Conservation (phyloP, 1,140 invertebrate species). For the Saccostrea cuccullata region DNA sequence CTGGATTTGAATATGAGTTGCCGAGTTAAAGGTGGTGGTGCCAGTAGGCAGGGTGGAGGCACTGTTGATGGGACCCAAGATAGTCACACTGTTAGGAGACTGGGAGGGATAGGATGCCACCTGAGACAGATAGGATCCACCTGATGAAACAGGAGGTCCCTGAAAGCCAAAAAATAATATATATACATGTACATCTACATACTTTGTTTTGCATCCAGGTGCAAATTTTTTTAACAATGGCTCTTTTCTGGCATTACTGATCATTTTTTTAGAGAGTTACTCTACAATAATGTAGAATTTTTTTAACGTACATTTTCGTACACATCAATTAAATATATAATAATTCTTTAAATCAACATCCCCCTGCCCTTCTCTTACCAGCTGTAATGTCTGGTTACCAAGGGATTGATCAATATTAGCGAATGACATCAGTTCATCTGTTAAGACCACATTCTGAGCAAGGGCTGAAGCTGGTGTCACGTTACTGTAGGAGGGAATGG, state of each 20-base stretch:
- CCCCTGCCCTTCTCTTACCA: slow-evolving; percentile 62
- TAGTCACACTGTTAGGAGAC: slow-evolving; percentile 65
- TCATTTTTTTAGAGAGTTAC: too few relatives aligned
- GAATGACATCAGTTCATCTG: slow-evolving; percentile 76
- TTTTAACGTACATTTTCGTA: too few relatives aligned
- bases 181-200: too few relatives aligned
- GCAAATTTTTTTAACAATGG: too few relatives aligned
- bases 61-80: slow-evolving; percentile 62
- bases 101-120: slow-evolving; percentile 59
- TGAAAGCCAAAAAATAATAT: neutral
- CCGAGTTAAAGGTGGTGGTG: slow-evolving; percentile 61
- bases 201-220: too few relatives aligned
- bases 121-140: slow-evolving; percentile 65
- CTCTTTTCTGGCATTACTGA: too few relatives aligned
- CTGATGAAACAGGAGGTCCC: slow-evolving; percentile 54
- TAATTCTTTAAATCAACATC: too few relatives aligned
- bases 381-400: slow-evolving; percentile 70
- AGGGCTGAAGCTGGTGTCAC: slow-evolving; percentile 61
- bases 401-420: slow-evolving; percentile 67
- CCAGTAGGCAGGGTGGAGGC: slow-evolving; percentile 61
- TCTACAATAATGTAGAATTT: too few relatives aligned
- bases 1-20: slow-evolving; percentile 61
- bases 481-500: slow-evolving; percentile 48
- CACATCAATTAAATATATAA: too few relatives aligned
- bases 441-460: slow-evolving; percentile 73